Evolutionary conservation across 2,797 vertebrate species (phyloP).

Genomic region (Syngnathus rostellatus): DNA sequence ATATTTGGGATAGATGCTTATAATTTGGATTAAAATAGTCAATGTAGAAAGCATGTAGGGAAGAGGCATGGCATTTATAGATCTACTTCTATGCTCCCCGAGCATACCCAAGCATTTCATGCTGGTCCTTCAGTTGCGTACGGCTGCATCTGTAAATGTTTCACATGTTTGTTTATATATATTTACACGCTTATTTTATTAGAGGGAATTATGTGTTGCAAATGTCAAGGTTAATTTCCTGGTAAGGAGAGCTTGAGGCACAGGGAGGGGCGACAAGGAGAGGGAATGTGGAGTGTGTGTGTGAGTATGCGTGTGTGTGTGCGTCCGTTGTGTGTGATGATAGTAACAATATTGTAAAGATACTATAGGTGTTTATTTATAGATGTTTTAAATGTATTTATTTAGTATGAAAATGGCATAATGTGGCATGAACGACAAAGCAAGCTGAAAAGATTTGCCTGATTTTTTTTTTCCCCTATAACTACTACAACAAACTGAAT

Average conservation of each 20-base stretch:
- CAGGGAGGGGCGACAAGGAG: constrained; percentile 32
- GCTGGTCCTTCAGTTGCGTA: constrained; percentile 28
- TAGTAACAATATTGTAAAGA: constrained; percentile 27
- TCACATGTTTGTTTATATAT: constrained; percentile 64
- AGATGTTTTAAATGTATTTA: constrained; percentile 1
- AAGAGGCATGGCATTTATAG: constrained; percentile 9
- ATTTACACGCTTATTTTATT: constrained; percentile 53
- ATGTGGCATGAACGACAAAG: no score
- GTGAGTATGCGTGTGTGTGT: constrained; percentile 11
- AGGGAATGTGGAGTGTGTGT: constrained; percentile 46
- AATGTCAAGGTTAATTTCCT: constrained; percentile 69
- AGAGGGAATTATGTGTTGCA: constrained; percentile 61
- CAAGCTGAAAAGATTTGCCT: no score
- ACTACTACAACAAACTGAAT: no score
- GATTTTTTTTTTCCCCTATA: no score
- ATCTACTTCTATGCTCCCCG: constrained; percentile 31
- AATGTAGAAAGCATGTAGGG: constrained; percentile 15
- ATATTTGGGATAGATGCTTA: constrained; percentile 12
- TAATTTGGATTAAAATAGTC: constrained; percentile 12
- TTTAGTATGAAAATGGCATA: neutral
- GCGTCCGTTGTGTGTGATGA: constrained; percentile 3
- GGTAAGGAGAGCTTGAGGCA: constrained; percentile 39
- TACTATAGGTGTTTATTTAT: constrained; percentile 35
- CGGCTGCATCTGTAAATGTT: constrained; percentile 58
- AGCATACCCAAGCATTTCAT: constrained; percentile 34